Conservation (phyloP, 2,888 invertebrate species). For the Pyrrhosoma nymphula region DNA sequence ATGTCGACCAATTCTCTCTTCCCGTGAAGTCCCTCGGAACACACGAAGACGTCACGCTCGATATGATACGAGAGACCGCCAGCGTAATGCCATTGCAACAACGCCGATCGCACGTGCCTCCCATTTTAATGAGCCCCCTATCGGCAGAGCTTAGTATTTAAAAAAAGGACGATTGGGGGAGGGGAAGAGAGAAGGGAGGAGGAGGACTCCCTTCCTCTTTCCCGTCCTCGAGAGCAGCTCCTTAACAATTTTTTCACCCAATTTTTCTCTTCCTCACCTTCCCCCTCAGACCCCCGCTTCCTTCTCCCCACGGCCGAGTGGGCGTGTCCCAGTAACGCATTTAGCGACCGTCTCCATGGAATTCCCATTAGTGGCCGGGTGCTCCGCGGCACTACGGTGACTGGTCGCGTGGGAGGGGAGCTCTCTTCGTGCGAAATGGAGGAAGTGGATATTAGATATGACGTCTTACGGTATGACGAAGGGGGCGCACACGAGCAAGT, state of each 20-base stretch:
- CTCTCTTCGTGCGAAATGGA: background rate
- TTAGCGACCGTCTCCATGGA: slow-evolving; percentile 21
- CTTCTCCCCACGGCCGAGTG: background rate
- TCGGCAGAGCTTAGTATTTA: background rate
- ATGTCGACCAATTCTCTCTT: background rate
- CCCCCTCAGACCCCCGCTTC: background rate
- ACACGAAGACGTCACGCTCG: background rate
- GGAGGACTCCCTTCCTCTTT: background rate
- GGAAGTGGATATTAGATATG: too few species aligned
- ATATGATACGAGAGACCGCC: background rate
- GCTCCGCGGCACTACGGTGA: background rate
- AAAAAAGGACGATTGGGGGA: background rate
- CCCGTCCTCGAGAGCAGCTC: background rate
- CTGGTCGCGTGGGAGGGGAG: background rate
- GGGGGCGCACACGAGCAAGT: background rate
- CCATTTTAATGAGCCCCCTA: slow-evolving; percentile 6
- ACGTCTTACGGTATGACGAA: too few species aligned
- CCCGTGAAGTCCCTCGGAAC: background rate
- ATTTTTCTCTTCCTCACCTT: background rate
- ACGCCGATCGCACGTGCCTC: background rate
- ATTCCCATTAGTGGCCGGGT: slow-evolving; percentile 11
- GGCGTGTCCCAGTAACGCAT: background rate
- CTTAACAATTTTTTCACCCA: background rate
- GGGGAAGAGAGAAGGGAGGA: background rate
- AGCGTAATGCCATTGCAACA: background rate